Conservation (phyloP, 2,113 vertebrate species). For the Cinclus mexicanus region DNA sequence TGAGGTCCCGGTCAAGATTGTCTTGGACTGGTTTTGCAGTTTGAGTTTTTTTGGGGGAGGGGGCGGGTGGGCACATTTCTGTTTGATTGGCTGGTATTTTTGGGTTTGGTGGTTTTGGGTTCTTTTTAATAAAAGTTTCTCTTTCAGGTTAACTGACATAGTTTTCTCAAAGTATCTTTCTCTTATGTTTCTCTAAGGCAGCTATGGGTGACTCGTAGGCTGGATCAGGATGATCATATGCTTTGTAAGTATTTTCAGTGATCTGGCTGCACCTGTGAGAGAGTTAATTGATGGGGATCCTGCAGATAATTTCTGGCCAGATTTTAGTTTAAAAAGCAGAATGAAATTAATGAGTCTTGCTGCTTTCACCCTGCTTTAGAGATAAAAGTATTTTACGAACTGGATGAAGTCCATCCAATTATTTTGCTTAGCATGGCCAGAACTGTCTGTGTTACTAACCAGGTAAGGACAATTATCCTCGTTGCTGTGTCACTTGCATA, state of each 20-base stretch:
- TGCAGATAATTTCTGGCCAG: background rate
- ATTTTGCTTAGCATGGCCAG: background rate
- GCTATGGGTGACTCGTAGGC: background rate
- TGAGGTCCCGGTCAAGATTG: background rate
- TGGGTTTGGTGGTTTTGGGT: background rate
- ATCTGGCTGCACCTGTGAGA: background rate
- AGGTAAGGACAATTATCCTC: background rate
- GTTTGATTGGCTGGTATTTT: background rate
- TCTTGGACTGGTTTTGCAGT: background rate
- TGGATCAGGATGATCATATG: background rate
- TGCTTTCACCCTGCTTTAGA: background rate
- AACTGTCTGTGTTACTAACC: background rate
- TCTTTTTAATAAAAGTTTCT: background rate
- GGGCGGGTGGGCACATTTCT: background rate
- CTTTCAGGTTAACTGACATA: background rate
- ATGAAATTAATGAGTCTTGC: background rate
- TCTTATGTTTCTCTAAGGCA: background rate
- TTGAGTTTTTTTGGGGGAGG: accelerated
- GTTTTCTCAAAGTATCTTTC: background rate
- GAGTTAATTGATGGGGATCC: background rate
- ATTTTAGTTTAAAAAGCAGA: background rate
- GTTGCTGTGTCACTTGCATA: background rate
- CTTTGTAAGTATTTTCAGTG: background rate
- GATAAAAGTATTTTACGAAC: background rate
- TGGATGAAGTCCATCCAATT: background rate